Evolutionary conservation across 2,888 invertebrate genomes (phyloP), one percentile per base, ranked within the genome.

Genomic region (Amphipoea oculea): DNA sequence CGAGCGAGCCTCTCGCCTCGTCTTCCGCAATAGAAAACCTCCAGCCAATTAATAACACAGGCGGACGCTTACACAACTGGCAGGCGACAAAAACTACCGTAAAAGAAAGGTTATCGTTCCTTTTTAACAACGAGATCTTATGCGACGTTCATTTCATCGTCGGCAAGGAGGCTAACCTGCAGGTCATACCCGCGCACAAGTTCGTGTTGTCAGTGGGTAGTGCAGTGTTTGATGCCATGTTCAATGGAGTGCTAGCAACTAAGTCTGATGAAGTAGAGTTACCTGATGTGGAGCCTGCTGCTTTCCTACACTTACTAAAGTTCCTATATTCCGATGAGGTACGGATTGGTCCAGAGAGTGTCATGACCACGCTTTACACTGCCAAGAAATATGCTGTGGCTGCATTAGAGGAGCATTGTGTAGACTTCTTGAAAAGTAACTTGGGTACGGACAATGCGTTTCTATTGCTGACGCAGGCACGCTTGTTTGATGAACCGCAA

Each of bases 321-420:
- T 98, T 98, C 94, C 95, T 98, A 76, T 99, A 99, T 92, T 98
- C 98, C 0, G 99, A 99, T 95, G 98, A 98, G 92, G 98, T 98
- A 20, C 97, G 98, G 81, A 98, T 99, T 89, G 98, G 98, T 14
- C 98, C 98, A 0, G 98, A 99, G 92, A 98, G 98, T 91, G 99
- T 99, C 3, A 98, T 99, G 98, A 98, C 98, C 2, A 98, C 98
- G 0, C 93, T 99, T 73, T 99, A 99, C 90, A 98, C 98, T 0
- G 99, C 99, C 11, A 99, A 99, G 91, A 99, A 99, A 90, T 99
- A 99, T 95, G 98, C 98, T 3, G 98, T 99, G 0, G 98, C 98
- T 1, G 98, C 98, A 5, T 94, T 99, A 83, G 99, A 99, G 91
- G 98, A 98, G 89, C 98, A 98, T 81, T 99, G 99, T 95, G 98